These are phyloP conservation scores for Eumeta japonica DNA, from an alignment of 1,140 invertebrate genomes.

Conservation along the genomic window DNA sequence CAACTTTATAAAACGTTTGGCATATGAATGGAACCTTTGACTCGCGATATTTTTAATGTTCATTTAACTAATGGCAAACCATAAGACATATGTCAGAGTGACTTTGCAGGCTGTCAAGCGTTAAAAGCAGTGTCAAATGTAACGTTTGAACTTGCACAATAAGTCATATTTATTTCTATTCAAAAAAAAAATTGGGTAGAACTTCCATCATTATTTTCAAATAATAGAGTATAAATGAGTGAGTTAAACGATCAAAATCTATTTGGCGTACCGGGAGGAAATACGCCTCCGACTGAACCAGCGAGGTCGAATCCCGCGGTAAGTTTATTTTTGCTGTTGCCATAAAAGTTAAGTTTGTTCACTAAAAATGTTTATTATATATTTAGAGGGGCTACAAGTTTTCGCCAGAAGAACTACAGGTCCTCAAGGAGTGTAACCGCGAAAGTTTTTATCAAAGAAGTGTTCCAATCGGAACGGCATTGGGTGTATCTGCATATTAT, in stretches of 20 bases:
- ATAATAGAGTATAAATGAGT: constrained; percentile 4
- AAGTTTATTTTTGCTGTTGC: constrained; percentile 18
- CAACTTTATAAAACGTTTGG: no score
- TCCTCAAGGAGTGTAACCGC: constrained; percentile 68
- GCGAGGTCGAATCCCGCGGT: constrained; percentile 17
- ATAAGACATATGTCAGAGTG: no score
- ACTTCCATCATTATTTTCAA: not conserved
- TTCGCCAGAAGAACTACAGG: constrained; percentile 63
- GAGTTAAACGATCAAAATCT: constrained; percentile 21
- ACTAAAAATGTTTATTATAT: not conserved
- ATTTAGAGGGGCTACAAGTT: constrained; percentile 61
- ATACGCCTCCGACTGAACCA: constrained; percentile 7
- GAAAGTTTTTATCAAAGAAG: constrained; percentile 73
- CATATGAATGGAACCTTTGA: no score
- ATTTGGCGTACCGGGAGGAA: constrained; percentile 25
- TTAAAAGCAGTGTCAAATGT: no score
- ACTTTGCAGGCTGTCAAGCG: no score
- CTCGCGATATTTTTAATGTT: no score
- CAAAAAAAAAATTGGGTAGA: no score
- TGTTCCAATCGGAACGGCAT: constrained; percentile 61
- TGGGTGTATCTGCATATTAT: constrained; percentile 62
- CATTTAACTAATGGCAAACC: no score
- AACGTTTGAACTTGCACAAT: no score
- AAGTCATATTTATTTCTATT: no score
- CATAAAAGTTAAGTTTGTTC: constrained; percentile 2